These are phyloP conservation scores for Alauda arvensis DNA, from an alignment of 2,797 vertebrate species.

Conservation along the genomic window DNA sequence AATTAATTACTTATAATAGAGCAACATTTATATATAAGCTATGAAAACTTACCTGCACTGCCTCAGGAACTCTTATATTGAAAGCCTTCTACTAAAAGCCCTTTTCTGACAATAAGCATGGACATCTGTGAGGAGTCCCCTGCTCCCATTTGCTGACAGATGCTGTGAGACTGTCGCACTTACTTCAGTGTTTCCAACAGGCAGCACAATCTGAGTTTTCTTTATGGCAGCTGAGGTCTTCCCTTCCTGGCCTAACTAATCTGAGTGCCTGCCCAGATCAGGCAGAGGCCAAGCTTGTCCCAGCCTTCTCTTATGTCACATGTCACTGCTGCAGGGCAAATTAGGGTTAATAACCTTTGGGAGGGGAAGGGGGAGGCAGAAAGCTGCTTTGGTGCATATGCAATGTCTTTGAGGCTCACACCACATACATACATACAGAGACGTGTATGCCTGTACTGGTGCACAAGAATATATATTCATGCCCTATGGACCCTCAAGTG, in stretches of 20 bases:
- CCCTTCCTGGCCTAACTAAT: neutral
- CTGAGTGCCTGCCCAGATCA: neutral
- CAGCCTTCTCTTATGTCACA: neutral
- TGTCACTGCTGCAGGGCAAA: neutral
- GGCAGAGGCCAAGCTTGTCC: neutral
- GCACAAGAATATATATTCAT: neutral
- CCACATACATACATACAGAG: neutral
- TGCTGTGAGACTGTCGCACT: neutral
- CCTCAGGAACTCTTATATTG: neutral
- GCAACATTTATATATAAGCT: neutral
- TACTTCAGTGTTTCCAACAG: neutral
- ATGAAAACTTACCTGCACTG: neutral
- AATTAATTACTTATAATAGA: constrained; percentile 21
- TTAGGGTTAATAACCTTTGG: neutral
- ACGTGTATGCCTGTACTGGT: accelerated
- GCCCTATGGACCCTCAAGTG: accelerated
- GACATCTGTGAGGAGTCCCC: too few species aligned
- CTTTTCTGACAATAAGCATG: accelerated
- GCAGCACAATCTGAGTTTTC: neutral
- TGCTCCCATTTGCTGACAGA: neutral
- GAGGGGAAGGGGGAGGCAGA: neutral
- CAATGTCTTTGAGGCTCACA: neutral
- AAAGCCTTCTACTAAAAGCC: neutral
- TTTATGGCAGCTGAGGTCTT: neutral
- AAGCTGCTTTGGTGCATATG: neutral